These are phyloP conservation scores for Canis aureus DNA, from an alignment of 2,113 vertebrate genomes.

Conservation along the genomic window DNA sequence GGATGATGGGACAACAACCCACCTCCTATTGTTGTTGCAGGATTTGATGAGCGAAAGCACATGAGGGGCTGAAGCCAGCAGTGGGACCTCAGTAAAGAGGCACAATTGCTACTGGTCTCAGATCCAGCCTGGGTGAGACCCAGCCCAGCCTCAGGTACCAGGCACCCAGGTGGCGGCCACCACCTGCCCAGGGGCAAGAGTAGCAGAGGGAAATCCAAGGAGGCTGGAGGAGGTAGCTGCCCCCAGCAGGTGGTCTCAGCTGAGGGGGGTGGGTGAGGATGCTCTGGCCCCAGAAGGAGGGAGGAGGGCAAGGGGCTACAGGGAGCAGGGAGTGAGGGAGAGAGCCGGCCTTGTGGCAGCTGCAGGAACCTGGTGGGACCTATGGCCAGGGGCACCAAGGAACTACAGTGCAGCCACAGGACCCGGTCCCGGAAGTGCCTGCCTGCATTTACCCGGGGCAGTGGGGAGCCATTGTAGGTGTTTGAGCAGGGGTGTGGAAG, in stretches of 20 bases:
- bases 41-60: rapidly evolving
- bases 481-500: not conserved
- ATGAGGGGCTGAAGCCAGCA: not conserved
- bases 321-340: not conserved
- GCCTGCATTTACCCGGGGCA: not conserved
- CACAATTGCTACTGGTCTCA: rapidly evolving
- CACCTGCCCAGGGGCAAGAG: rapidly evolving
- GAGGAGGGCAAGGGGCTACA: not conserved
- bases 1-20: not conserved
- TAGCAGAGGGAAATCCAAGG: no score
- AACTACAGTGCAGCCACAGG: not conserved
- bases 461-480: not conserved
- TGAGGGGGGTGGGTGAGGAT: not conserved
- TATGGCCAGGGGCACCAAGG: not conserved
- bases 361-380: not conserved
- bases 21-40: not conserved
- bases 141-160: not conserved
- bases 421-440: not conserved
- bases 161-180: rapidly evolving
- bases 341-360: not conserved
- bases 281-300: not conserved
- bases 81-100: not conserved
- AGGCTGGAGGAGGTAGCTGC: not conserved
- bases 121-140: not conserved
- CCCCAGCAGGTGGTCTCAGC: not conserved